Percentiles rank a stretch among this genome's conserved stretches.
Conservation (phyloP, 2,888 invertebrate genomes). For the Epinotia ramella region DNA sequence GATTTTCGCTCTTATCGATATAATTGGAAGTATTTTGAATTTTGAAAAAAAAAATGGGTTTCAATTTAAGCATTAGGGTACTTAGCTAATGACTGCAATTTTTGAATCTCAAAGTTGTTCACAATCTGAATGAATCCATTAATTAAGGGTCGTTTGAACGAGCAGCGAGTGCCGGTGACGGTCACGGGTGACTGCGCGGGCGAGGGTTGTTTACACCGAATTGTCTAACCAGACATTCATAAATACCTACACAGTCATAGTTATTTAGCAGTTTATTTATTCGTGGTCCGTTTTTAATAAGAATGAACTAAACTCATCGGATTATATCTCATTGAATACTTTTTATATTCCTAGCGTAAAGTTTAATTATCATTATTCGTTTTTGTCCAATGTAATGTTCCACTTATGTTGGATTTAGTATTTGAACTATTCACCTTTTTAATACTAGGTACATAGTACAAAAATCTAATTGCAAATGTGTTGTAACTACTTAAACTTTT, state of each 20-base stretch:
- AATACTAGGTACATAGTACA: too few relatives aligned
- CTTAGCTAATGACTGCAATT: neutral
- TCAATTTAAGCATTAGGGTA: too few relatives aligned
- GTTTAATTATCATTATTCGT: too few relatives aligned
- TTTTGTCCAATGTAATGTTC: too few relatives aligned
- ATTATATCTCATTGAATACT: neutral
- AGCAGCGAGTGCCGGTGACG: slow-evolving; percentile 39
- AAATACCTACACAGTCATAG: slow-evolving; percentile 25
- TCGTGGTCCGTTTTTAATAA: neutral
- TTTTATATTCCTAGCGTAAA: neutral
- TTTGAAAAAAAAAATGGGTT: neutral
- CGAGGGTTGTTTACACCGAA: slow-evolving; percentile 35
- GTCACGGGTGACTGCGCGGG: slow-evolving; percentile 35
- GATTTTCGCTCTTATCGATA: too few relatives aligned
- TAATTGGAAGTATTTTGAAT: too few relatives aligned
- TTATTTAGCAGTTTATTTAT: neutral
- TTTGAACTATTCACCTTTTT: too few relatives aligned
- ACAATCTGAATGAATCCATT: slow-evolving; percentile 30
- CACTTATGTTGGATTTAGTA: too few relatives aligned
- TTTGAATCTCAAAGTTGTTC: neutral
- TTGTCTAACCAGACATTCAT: slow-evolving; percentile 34
- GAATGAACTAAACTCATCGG: neutral
- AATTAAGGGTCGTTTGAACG: slow-evolving; percentile 30
- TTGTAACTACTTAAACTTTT: too few relatives aligned
- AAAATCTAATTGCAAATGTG: too few relatives aligned